phyloP scores from a whole-genome alignment of 2,888 invertebrate genomes.

The Netelia inedita region DNA sequence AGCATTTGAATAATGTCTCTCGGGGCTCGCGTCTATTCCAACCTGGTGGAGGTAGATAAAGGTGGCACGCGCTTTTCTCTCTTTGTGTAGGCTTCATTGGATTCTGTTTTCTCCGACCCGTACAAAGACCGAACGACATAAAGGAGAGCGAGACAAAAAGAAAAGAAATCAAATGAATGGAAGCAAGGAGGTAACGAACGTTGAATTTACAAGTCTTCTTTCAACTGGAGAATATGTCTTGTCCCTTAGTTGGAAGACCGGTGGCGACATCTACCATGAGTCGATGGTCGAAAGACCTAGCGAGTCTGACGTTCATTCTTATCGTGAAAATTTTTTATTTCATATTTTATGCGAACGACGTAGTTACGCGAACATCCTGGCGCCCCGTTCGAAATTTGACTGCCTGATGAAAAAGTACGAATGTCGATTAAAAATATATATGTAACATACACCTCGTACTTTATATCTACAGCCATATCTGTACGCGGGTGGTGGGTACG shows the following conservation, averaged over 20 bases:
- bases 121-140: slow-evolving; percentile 24
- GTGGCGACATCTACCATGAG: not conserved
- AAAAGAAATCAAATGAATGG: slow-evolving; percentile 31
- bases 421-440: not conserved
- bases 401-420: slow-evolving; percentile 4
- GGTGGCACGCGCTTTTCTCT: slow-evolving; percentile 39
- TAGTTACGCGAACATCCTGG: not conserved
- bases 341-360: not conserved
- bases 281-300: not conserved
- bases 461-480: slow-evolving; percentile 43
- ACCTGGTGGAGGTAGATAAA: slow-evolving; percentile 55
- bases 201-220: slow-evolving; percentile 26
- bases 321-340: not conserved
- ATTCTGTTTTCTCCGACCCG: slow-evolving; percentile 22
- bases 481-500: slow-evolving; percentile 21
- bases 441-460: not conserved
- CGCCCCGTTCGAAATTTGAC: not conserved
- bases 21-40: slow-evolving; percentile 62
- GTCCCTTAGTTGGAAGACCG: no score
- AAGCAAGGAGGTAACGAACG: not conserved
- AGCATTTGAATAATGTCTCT: slow-evolving; percentile 74
- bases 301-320: not conserved
- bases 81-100: slow-evolving; percentile 23
- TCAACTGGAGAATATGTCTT: not conserved
- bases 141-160: slow-evolving; percentile 18